Percentiles rank a stretch among this genome's conserved stretches.
These are phyloP conservation scores for Gulo gulo DNA, from an alignment of 2,113 vertebrate species.

Conservation along the genomic window DNA sequence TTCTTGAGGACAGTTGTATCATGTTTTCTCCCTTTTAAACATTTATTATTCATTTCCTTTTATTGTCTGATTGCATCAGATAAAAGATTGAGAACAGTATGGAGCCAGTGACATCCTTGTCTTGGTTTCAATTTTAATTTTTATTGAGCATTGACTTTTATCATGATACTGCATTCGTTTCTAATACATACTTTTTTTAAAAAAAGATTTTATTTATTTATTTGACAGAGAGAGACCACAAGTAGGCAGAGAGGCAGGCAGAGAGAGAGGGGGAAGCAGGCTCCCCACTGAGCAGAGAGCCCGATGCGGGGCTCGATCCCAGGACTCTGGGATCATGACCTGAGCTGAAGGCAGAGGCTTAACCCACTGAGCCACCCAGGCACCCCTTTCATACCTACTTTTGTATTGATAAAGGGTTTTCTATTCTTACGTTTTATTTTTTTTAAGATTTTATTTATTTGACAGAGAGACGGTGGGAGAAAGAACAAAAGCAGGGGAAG, in stretches of 20 bases:
- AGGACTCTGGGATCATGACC: too few relatives aligned
- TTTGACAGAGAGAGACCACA: too few relatives aligned
- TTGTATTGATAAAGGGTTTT: constrained; percentile 17
- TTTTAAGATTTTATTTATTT: too few relatives aligned
- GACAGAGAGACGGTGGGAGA: too few relatives aligned
- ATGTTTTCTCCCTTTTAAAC: background rate
- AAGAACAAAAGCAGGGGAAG: too few relatives aligned
- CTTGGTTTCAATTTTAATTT: background rate
- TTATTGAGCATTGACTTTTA: background rate
- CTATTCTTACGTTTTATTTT: background rate
- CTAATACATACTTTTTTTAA: background rate
- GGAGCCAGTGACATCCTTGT: background rate
- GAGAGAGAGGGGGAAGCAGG: too few relatives aligned
- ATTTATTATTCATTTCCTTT: constrained; percentile 12
- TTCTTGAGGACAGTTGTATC: background rate
- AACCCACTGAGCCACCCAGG: too few relatives aligned
- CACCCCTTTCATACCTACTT: background rate
- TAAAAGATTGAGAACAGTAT: background rate
- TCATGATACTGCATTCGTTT: background rate
- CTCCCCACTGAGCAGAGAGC: too few relatives aligned
- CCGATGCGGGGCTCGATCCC: too few relatives aligned
- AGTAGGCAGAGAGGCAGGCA: too few relatives aligned
- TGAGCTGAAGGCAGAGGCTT: too few relatives aligned
- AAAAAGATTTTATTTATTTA: too few relatives aligned
- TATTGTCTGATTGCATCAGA: background rate